A percentile compares a stretch with the other conserved stretches of the same genome.
Conservation (phyloP, 2,113 vertebrate species). For the Pampusana beccarii region DNA sequence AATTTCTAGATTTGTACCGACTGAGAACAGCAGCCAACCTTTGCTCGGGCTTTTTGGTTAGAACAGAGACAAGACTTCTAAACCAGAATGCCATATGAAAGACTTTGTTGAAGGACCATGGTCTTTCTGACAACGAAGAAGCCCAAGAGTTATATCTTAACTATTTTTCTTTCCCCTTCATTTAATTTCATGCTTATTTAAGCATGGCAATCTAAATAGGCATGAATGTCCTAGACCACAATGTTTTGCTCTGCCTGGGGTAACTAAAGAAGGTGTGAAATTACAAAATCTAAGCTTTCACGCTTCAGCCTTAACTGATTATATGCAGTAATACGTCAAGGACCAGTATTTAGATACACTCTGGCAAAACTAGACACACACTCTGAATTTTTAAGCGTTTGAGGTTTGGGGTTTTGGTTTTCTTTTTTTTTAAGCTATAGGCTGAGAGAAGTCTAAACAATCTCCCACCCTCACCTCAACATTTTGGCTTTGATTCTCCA, state of each 20-base stretch:
- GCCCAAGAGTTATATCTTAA: neutral
- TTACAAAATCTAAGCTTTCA: neutral
- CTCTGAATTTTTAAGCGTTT: neutral
- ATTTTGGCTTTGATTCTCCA: neutral
- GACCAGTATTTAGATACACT: neutral
- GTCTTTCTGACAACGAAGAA: neutral
- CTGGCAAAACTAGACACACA: neutral
- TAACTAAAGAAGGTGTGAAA: constrained; percentile 32
- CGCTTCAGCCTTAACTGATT: neutral
- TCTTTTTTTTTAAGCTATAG: neutral
- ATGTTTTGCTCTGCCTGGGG: neutral
- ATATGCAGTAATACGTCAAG: neutral
- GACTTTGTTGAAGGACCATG: neutral
- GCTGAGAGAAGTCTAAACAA: neutral
- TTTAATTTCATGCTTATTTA: constrained; percentile 24
- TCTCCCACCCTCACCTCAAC: neutral
- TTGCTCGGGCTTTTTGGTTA: neutral
- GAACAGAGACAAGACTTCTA: neutral
- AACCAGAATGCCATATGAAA: neutral
- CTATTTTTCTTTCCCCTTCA: neutral
- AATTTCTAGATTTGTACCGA: neutral
- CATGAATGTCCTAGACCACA: neutral
- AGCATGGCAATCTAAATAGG: neutral
- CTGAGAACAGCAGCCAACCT: neutral
- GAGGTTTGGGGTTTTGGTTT: too few species aligned